phyloP scores from a whole-genome alignment of 1,140 invertebrate genomes.

The Battus philenor region DNA sequence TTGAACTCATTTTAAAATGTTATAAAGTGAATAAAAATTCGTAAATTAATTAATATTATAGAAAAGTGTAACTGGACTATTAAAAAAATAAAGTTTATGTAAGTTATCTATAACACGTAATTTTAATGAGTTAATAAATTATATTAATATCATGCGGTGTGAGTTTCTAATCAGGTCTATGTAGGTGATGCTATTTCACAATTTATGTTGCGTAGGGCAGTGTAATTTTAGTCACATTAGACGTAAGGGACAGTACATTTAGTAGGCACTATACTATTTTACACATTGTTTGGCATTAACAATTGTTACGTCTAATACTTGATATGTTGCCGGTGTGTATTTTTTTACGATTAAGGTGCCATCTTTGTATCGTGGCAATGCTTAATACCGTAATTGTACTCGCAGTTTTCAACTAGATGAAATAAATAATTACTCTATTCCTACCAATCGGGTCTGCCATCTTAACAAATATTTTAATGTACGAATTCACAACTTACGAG shows the following conservation, averaged over 20 bases:
- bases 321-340: neutral
- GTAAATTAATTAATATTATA: too few species aligned
- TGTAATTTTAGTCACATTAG: constrained; percentile 3
- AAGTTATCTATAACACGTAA: too few species aligned
- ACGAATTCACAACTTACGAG: neutral
- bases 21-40: too few species aligned
- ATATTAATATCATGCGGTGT: too few species aligned
- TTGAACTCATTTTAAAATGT: too few species aligned
- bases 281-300: constrained; percentile 2
- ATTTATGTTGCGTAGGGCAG: constrained; percentile 3
- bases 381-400: neutral
- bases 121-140: too few species aligned
- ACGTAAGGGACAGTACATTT: neutral
- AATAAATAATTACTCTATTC: neutral
- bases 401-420: neutral
- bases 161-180: constrained; percentile 6
- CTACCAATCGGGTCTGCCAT: neutral
- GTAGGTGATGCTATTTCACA: constrained; percentile 3
- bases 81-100: too few species aligned
- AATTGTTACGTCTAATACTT: neutral
- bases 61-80: too few species aligned
- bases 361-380: constrained; percentile 6
- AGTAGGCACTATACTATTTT: constrained; percentile 11
- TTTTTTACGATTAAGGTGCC: constrained; percentile 1
- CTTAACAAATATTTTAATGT: neutral